phyloP scores from a whole-genome alignment of 2,113 vertebrate species.

The Ranitomeya imitator region DNA sequence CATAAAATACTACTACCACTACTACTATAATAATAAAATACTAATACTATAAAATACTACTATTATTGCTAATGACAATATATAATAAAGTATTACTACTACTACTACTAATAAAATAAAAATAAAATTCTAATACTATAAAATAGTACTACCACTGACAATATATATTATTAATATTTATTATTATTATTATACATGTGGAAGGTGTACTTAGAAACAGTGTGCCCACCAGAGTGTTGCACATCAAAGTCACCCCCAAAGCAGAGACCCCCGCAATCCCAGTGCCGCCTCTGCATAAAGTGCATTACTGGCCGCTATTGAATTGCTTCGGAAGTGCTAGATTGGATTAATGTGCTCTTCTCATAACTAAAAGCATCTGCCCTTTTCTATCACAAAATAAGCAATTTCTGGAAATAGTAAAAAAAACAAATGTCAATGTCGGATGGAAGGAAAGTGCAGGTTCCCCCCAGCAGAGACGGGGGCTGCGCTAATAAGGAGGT shows the following conservation, averaged over 20 bases:
- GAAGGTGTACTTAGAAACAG: neutral
- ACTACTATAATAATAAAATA: too few relatives aligned
- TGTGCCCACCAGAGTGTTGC: neutral
- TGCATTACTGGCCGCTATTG: neutral
- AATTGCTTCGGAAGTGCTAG: neutral
- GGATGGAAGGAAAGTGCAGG: neutral
- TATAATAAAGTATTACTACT: too few relatives aligned
- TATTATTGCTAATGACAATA: too few relatives aligned
- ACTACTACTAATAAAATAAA: too few relatives aligned
- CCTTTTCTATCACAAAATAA: conserved; percentile 43
- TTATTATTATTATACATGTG: too few relatives aligned
- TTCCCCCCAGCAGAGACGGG: neutral
- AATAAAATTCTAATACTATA: too few relatives aligned
- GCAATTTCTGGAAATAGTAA: conserved; percentile 38
- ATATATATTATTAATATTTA: neutral
- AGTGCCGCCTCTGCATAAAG: neutral
- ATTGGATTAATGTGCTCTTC: conserved; percentile 20
- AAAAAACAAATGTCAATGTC: conserved; percentile 21
- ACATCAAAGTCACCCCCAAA: neutral
- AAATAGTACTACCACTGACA: too few relatives aligned
- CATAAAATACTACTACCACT: too few relatives aligned
- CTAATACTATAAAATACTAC: too few relatives aligned
- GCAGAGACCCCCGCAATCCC: neutral
- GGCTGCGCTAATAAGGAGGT: conserved; percentile 45
- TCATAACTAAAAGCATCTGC: conserved; percentile 34